Base-by-base conservation (phyloP, 37 sponge, comb jelly and placozoan genomes). In the Sycon ciliatum region DNA sequence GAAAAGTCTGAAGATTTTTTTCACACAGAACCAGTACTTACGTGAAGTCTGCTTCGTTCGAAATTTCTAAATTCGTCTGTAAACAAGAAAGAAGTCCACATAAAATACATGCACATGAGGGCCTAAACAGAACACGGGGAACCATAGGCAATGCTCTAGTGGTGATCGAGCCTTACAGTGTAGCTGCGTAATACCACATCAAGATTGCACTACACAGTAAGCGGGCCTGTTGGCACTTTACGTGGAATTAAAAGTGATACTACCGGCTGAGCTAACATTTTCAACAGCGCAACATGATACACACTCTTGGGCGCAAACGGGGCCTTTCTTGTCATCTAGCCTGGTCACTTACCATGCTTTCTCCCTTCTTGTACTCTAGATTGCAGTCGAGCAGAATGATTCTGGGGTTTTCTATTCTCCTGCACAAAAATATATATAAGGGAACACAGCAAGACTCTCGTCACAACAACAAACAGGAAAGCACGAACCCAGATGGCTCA, bases 351-450 rank as follows among this genome's bases (percentile, higher is more conserved):
- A 84, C 85, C 76, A 78, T 76, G 56, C 90, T 89, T 57, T 94
- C 95, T 77, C 95, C 99, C 73, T 97, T 97, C 83, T 97, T 97
- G 73, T 92, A 97, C 77, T 97, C 99, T 49, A 97, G 63, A 38
- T 79, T 64, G 53, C 99, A 97, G 54, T 97, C 99, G 69, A 97
- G 62, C 37, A 97, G 67, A 0, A 97, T 66, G 66, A 97, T 92
- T 36, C 93, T 84, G 57, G 86, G 87, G 63, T 93, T 93, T 65
- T 89, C 84, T 35, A 93, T 86, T 13, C 84, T 63, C 55, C 90
- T 85, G 26, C 2, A 31, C 6, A 52, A 58, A 29, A 36, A 54
- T 26, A 26, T 5, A 26, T 0, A 26, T 6, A 34, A 3, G 0
- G 23, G 61, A 1, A 5, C n/a, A 9, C 39, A 61, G 34, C 4